A percentile compares a stretch with the other conserved stretches of the same genome.
These are phyloP conservation scores for Drosophila mercatorum DNA, from an alignment of 2,888 invertebrate species.

Conservation along the genomic window DNA sequence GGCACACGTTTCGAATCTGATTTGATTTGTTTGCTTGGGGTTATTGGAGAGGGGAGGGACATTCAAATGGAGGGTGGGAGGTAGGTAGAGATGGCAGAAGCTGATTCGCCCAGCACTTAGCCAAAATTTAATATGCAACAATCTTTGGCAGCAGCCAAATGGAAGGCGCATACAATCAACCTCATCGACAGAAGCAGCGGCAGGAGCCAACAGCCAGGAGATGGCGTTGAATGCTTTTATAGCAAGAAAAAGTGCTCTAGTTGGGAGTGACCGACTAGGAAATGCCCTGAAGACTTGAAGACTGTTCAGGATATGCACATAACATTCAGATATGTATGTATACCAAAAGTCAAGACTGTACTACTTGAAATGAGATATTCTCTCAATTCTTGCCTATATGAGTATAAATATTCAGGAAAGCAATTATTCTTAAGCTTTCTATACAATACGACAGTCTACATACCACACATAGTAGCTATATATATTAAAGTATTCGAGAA, in stretches of 20 bases:
- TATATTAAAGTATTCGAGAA: neutral
- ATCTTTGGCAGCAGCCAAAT: slow-evolving; percentile 62
- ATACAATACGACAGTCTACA: neutral
- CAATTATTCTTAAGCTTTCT: neutral
- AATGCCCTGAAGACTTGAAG: neutral
- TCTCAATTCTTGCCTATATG: neutral
- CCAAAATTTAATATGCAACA: slow-evolving; percentile 77
- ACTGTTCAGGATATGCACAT: neutral
- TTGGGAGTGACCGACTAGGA: neutral
- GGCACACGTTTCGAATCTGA: slow-evolving; percentile 66
- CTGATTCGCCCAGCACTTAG: slow-evolving; percentile 68
- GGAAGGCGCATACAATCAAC: slow-evolving; percentile 57
- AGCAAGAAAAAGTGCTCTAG: neutral
- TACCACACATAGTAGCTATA: neutral
- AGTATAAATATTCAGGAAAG: neutral
- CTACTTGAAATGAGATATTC: neutral
- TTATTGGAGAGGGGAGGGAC: neutral
- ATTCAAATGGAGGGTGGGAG: neutral
- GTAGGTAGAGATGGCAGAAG: neutral
- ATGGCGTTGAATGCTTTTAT: neutral
- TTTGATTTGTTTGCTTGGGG: slow-evolving; percentile 69
- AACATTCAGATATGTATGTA: neutral
- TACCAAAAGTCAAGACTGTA: neutral
- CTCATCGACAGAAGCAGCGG: slow-evolving; percentile 35
- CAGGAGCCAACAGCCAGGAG: slow-evolving; percentile 7